These are phyloP conservation scores for Porites lobata DNA, from an alignment of 92 coral and sea anemone species.

Conservation along the genomic window DNA sequence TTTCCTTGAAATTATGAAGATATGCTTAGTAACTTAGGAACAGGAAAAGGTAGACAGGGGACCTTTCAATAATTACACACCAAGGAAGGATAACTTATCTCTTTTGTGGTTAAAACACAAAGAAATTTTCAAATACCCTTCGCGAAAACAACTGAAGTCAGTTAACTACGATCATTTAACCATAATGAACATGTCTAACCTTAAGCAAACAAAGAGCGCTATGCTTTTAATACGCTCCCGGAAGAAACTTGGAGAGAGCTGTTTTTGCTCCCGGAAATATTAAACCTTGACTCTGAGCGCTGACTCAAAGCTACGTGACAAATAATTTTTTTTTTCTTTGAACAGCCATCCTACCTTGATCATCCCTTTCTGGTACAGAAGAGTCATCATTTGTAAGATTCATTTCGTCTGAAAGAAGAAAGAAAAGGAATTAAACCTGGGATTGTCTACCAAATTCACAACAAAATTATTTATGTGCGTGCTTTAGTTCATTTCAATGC, in stretches of 20 bases:
- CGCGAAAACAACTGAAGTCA: conserved; percentile 43
- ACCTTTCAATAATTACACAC: conserved; percentile 19
- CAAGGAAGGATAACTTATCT: conserved; percentile 14
- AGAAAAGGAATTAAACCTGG: not conserved
- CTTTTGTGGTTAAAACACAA: conserved; percentile 53
- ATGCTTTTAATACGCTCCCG: conserved; percentile 44
- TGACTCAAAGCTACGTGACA: conserved; percentile 55
- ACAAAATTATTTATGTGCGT: conserved; percentile 18
- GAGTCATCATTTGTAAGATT: not conserved
- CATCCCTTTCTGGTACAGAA: conserved; percentile 2
- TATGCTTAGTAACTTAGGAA: not conserved
- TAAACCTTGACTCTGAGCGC: conserved; percentile 7
- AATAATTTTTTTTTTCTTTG: conserved; percentile 2
- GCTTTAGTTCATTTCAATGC: conserved; percentile 42
- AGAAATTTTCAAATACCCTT: conserved; percentile 46
- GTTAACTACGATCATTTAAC: conserved; percentile 41
- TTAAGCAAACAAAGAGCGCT: conserved; percentile 43
- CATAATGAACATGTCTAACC: conserved; percentile 41
- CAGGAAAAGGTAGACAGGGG: not conserved
- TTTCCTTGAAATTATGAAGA: not conserved
- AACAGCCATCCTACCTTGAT: conserved; percentile 24
- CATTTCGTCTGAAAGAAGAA: conserved; percentile 16
- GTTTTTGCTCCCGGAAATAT: conserved; percentile 67
- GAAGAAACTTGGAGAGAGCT: conserved; percentile 62
- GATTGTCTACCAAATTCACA: not conserved